Conservation (phyloP, 2,888 invertebrate genomes). For the Pollenia angustigena region DNA sequence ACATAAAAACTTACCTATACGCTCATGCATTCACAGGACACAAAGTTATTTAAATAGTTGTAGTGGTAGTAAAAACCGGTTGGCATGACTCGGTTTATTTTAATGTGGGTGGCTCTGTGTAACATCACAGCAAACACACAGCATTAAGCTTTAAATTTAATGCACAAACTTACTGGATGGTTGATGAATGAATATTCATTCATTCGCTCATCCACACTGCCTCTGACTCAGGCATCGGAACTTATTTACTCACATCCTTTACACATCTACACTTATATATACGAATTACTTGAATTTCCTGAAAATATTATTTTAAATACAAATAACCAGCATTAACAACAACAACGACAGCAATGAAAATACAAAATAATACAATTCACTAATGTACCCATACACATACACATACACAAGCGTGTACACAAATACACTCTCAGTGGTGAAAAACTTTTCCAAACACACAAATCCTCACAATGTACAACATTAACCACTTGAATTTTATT, state of each 20-base stretch:
- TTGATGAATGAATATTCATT: neutral
- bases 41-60: conserved; percentile 17
- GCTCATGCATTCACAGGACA: neutral
- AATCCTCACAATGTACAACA: conserved; percentile 11
- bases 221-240: no score
- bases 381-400: conserved; percentile 9
- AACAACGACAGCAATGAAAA: neutral
- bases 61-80: conserved; percentile 39
- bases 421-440: neutral
- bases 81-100: conserved; percentile 11
- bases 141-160: neutral
- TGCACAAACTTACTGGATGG: conserved; percentile 35
- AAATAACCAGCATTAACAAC: conserved; percentile 31
- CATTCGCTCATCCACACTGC: neutral
- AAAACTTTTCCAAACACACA: neutral
- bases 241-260: neutral
- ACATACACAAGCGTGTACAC: neutral
- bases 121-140: neutral
- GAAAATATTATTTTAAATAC: conserved; percentile 48
- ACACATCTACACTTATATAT: neutral
- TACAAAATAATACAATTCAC: conserved; percentile 29
- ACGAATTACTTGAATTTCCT: conserved; percentile 43
- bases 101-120: conserved; percentile 4
- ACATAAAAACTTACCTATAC: neutral
- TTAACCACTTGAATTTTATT: conserved; percentile 41